These are phyloP conservation scores for Cerastoderma edule DNA, from an alignment of 2,888 invertebrate species.

Conservation along the genomic window DNA sequence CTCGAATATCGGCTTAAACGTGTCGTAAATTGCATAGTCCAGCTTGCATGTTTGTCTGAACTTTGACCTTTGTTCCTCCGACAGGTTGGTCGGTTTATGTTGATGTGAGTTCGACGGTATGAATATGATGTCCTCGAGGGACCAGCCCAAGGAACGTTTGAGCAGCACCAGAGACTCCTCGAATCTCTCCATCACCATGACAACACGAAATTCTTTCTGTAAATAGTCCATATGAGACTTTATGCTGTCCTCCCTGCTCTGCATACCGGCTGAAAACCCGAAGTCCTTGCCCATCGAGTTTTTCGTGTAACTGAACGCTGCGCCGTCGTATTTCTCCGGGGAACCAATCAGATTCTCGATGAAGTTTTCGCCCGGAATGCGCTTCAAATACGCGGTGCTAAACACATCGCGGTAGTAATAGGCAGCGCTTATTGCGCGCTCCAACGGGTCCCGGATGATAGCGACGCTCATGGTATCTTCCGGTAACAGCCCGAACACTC, in stretches of 20 bases:
- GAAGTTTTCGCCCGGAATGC: constrained; percentile 30
- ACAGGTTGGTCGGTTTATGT: constrained; percentile 16
- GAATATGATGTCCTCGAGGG: constrained; percentile 32
- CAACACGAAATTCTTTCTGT: constrained; percentile 32
- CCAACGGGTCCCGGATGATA: constrained; percentile 59
- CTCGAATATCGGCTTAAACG: constrained; percentile 25
- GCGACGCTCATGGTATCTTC: constrained; percentile 54
- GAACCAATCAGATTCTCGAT: constrained; percentile 31
- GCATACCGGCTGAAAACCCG: constrained; percentile 20
- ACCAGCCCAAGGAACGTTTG: constrained; percentile 38
- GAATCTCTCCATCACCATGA: constrained; percentile 42
- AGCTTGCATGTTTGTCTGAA: constrained; percentile 35
- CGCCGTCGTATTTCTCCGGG: constrained; percentile 35
- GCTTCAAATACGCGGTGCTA: not conserved
- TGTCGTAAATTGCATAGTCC: constrained; percentile 42
- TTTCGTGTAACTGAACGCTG: constrained; percentile 27
- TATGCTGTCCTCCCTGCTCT: not conserved
- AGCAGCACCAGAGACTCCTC: constrained; percentile 40
- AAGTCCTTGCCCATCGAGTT: constrained; percentile 45
- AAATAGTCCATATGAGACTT: constrained; percentile 3
- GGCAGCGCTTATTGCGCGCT: constrained; percentile 48
- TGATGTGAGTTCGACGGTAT: constrained; percentile 27
- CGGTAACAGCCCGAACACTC: constrained; percentile 49
- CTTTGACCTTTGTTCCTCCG: not conserved
- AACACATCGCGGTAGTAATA: constrained; percentile 39